Conservation (phyloP, 1,140 invertebrate species). For the Chrysopa pallens region DNA sequence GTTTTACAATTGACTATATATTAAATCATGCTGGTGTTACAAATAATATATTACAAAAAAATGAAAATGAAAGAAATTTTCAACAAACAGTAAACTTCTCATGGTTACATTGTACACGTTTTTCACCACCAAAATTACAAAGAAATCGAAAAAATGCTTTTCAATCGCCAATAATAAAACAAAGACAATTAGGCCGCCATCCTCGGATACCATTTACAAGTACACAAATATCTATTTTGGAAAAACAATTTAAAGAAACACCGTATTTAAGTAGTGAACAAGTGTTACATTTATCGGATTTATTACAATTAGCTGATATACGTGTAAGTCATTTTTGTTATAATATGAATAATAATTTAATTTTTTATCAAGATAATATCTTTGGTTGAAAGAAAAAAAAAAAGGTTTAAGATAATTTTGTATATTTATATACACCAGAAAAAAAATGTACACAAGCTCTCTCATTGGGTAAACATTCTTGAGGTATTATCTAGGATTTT, state of each 20-base stretch:
- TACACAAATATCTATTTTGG: slow-evolving; percentile 27
- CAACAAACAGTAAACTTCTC: slow-evolving; percentile 9
- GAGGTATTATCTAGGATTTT: too few species aligned
- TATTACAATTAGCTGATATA: slow-evolving; percentile 27
- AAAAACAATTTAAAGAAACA: slow-evolving; percentile 29
- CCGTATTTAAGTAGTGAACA: slow-evolving; percentile 32
- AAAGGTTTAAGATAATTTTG: too few species aligned
- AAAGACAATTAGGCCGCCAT: slow-evolving; percentile 31
- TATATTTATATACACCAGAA: too few species aligned
- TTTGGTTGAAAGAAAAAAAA: too few species aligned
- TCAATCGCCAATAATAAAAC: slow-evolving; percentile 15
- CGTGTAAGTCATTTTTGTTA: too few species aligned
- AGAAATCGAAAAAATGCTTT: slow-evolving; percentile 26
- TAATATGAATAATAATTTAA: too few species aligned
- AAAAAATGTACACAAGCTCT: too few species aligned
- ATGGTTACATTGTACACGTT: slow-evolving; percentile 58
- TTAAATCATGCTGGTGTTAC: slow-evolving; percentile 20
- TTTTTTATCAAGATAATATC: too few species aligned
- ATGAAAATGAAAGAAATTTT: slow-evolving; percentile 4
- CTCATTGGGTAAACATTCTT: too few species aligned
- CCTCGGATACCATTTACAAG: slow-evolving; percentile 30
- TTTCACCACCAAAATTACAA: slow-evolving; percentile 52
- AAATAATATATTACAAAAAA: slow-evolving; percentile 9
- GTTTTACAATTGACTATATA: slow-evolving; percentile 34
- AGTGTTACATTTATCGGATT: slow-evolving; percentile 23